phyloP scores from a whole-genome alignment of 1,140 invertebrate genomes.

The Drosophila bocki region DNA sequence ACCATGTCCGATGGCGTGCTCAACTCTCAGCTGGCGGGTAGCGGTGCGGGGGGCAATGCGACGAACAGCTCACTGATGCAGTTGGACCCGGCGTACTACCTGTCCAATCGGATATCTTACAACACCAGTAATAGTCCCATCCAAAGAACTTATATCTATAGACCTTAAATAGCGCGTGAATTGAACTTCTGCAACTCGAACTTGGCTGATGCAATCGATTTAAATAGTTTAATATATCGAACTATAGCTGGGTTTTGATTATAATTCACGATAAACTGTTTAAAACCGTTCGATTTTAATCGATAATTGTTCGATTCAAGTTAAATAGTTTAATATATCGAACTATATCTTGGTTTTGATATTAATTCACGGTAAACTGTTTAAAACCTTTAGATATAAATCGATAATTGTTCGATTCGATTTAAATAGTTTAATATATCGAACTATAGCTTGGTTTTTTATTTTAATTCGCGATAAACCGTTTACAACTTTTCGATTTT shows the following conservation, averaged over 20 bases:
- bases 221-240: neutral
- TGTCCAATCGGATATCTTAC: constrained; percentile 82
- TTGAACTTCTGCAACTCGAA: constrained; percentile 11
- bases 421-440: too few relatives aligned
- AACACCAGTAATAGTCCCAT: constrained; percentile 76
- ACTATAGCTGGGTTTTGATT: neutral
- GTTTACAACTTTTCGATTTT: too few relatives aligned
- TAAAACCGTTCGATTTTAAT: neutral
- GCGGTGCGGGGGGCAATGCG: constrained; percentile 63
- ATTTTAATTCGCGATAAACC: too few relatives aligned
- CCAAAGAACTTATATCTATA: constrained; percentile 11
- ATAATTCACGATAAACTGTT: neutral
- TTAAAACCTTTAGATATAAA: too few relatives aligned
- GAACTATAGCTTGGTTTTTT: too few relatives aligned
- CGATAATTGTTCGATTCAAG: neutral
- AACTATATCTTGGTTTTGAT: too few relatives aligned
- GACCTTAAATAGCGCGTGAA: constrained; percentile 1
- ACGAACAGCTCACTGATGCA: constrained; percentile 73
- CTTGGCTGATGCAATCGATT: neutral
- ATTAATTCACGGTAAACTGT: too few relatives aligned
- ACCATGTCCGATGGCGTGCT: constrained; percentile 78
- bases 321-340: too few relatives aligned
- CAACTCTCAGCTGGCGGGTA: constrained; percentile 58
- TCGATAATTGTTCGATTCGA: too few relatives aligned
- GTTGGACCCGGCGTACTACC: constrained; percentile 75